Conservation (phyloP, 2,888 invertebrate genomes). For the Hyalella azteca region DNA sequence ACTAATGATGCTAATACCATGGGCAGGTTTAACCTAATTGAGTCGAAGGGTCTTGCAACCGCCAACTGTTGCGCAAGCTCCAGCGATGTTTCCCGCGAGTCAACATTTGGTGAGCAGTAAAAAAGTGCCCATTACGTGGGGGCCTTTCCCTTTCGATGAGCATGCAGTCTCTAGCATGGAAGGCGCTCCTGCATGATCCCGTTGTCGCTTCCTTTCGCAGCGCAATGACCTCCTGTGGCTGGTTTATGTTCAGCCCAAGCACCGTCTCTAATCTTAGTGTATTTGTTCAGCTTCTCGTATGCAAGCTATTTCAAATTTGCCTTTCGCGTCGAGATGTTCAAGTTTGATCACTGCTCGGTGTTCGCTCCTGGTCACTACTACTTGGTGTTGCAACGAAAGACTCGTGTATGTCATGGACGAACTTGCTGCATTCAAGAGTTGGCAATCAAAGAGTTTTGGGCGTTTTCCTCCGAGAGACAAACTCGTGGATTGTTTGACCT, state of each 20-base stretch:
- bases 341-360: too few species aligned
- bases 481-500: too few species aligned
- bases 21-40: neutral
- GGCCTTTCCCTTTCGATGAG: conserved; percentile 9
- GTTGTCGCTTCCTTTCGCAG: neutral
- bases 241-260: neutral
- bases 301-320: neutral
- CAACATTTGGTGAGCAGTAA: neutral
- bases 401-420: too few species aligned
- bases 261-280: neutral
- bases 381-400: too few species aligned
- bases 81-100: conserved; percentile 2
- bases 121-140: conserved; percentile 5
- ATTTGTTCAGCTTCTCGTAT: neutral
- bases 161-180: neutral
- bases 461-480: too few species aligned
- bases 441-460: too few species aligned
- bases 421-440: too few species aligned
- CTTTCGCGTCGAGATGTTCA: neutral
- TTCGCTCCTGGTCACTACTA: too few species aligned
- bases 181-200: conserved; percentile 14
- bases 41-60: neutral
- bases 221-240: neutral
- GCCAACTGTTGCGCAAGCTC: neutral
- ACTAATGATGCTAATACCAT: neutral